phyloP scores from a whole-genome alignment of 2,888 invertebrate species.

The Odontocerum albicorne region DNA sequence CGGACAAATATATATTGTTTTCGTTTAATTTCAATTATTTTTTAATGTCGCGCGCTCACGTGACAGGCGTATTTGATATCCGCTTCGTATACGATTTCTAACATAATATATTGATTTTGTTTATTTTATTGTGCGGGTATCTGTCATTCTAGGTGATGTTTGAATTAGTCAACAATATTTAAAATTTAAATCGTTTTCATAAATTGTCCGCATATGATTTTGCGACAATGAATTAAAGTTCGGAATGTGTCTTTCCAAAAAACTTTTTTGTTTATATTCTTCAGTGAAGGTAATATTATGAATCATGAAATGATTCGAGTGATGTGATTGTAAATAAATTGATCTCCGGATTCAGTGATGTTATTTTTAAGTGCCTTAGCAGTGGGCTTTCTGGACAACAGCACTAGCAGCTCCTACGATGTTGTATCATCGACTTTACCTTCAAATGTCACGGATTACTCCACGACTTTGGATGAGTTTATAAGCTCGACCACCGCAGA shows the following conservation, averaged over 20 bases:
- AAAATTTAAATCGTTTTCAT: no score
- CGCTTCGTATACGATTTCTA: conserved; percentile 6
- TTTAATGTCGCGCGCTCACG: neutral
- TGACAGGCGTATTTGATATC: neutral
- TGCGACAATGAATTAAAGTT: conserved; percentile 6
- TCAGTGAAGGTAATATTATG: conserved; percentile 8
- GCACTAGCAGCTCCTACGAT: conserved; percentile 51
- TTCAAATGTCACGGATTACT: conserved; percentile 43
- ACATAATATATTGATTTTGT: conserved; percentile 25
- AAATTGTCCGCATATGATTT: no score
- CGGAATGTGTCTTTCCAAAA: conserved; percentile 2
- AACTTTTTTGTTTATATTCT: no score
- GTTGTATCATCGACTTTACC: conserved; percentile 46
- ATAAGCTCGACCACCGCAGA: conserved; percentile 46
- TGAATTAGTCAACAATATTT: no score
- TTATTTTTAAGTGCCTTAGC: conserved; percentile 58
- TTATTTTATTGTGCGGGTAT: conserved; percentile 18
- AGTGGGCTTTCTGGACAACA: conserved; percentile 50
- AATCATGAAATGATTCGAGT: no score
- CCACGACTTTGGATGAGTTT: conserved; percentile 38
- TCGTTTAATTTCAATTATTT: conserved; percentile 26
- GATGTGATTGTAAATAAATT: conserved; percentile 14
- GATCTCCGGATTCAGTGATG: conserved; percentile 42
- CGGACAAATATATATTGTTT: conserved; percentile 13
- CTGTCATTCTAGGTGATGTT: no score